phyloP scores from a whole-genome alignment of 2,888 invertebrate genomes.

The Limulus polyphemus region DNA sequence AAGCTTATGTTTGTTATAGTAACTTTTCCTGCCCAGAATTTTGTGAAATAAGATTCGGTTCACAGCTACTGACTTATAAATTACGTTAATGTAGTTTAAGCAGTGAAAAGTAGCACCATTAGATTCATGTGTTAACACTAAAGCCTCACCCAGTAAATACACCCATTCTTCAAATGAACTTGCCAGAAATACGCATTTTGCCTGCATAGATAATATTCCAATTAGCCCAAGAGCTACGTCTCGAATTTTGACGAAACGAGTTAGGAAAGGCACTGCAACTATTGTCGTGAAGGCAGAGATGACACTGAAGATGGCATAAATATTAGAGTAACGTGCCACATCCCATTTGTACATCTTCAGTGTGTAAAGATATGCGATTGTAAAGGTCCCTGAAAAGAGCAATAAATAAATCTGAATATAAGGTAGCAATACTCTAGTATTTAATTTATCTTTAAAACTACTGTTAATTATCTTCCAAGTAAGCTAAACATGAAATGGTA shows the following conservation, averaged over 20 bases:
- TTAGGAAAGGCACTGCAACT: constrained; percentile 8
- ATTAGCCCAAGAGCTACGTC: constrained; percentile 17
- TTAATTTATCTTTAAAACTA: no score
- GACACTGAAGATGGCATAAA: constrained; percentile 8
- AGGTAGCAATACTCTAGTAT: no score
- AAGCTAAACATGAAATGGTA: no score
- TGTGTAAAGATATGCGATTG: constrained; percentile 13
- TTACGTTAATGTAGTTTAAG: no score
- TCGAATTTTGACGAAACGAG: constrained; percentile 9
- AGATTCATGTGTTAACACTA: no score
- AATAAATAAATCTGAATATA: not conserved
- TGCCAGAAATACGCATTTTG: constrained; percentile 10
- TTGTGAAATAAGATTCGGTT: no score
- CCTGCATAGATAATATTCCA: constrained; percentile 14
- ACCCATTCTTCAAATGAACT: constrained; percentile 8
- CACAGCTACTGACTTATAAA: no score
- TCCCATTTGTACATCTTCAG: constrained; percentile 17
- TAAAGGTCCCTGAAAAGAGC: constrained; percentile 10
- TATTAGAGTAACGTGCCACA: constrained; percentile 10
- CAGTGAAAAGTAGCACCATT: no score
- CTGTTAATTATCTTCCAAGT: no score
- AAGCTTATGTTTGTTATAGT: no score
- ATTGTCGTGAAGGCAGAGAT: constrained; percentile 9
- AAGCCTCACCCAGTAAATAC: constrained; percentile 10
- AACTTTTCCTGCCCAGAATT: no score